Evolutionary conservation across 2,113 vertebrate species (phyloP).

Genomic region (Deroptyus accipitrinus): DNA sequence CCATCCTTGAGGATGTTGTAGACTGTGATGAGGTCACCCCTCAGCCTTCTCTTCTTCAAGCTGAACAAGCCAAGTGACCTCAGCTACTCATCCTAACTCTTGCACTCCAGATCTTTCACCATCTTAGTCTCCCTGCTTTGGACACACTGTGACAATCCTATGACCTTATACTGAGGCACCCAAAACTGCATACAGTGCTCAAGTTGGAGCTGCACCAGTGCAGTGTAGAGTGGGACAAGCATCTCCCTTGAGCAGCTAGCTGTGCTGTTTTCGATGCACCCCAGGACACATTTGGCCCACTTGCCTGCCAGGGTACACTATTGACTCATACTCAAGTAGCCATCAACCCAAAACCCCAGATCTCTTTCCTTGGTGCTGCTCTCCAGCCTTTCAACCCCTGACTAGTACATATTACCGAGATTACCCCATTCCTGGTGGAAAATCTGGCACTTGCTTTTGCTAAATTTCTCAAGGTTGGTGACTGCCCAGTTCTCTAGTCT

Average conservation of each 20-base stretch:
- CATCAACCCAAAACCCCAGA: neutral
- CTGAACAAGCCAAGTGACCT: neutral
- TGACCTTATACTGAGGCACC: neutral
- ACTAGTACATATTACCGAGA: fast-evolving
- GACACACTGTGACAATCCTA: neutral
- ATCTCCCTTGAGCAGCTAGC: fast-evolving
- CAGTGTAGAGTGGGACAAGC: neutral
- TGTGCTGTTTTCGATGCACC: fast-evolving
- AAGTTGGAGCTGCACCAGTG: neutral
- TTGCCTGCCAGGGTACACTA: neutral
- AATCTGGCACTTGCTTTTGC: neutral
- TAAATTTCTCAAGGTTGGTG: neutral
- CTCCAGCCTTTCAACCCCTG: neutral
- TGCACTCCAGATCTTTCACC: neutral
- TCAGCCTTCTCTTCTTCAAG: neutral
- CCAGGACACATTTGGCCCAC: neutral
- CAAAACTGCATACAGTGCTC: neutral
- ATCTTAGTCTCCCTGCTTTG: neutral
- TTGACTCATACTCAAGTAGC: neutral
- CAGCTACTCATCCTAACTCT: neutral
- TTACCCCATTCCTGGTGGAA: neutral
- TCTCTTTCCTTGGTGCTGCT: fast-evolving
- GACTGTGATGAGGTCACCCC: fast-evolving
- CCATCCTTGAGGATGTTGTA: neutral
- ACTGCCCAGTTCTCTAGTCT: neutral